Base-by-base conservation (phyloP, 2,888 invertebrate species). In the Alloplasta piceator region DNA sequence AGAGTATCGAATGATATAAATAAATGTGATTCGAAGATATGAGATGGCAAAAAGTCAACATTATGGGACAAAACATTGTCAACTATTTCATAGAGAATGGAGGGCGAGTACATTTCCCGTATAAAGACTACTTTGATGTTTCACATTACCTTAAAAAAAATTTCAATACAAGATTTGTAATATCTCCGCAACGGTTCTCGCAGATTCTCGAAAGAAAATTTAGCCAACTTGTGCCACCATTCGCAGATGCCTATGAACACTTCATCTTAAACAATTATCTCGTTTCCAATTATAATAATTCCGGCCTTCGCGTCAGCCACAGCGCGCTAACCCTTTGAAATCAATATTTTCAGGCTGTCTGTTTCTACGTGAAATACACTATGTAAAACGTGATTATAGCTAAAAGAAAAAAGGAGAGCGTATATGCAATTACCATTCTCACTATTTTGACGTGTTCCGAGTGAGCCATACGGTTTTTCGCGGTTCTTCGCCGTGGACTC, bases 341-440 rank as follows among this genome's bases (percentile, higher is more conserved):
- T 55, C 16, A 7, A 1, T 10, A 7, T 16, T 16, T 14, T 14
- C 4, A 10, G 41, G 26, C 78, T 75, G 43, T 16, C 75, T 78
- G 68, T 12, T 68, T 71, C 90, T 90, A 94, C 71, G 92, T 92
- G 88, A 94, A 93, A 89, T 94, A 94, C 84, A 94, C 93, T 83
- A 94, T 91, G 87, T 94, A 94, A 91, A 94, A 94, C 50, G 94
- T 93, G 76, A 93, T 91, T 81, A 93, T 92, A 63, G 93, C 92
- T 85, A 94, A 89, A 78, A 93, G 90, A 84, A 94, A 92, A 87
- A 94, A 94, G 52, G 93, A 93, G 72, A 94, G 90, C 43, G 94
- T 94, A 87, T 94, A 93, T 79, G 94, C 93, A 85, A 95, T 93
- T 87, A 95, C 92, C 83, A 94, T 92, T 88, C 92, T 92, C 26